These are phyloP conservation scores for Musca domestica DNA, from an alignment of 1,140 invertebrate genomes.

Conservation along the genomic window DNA sequence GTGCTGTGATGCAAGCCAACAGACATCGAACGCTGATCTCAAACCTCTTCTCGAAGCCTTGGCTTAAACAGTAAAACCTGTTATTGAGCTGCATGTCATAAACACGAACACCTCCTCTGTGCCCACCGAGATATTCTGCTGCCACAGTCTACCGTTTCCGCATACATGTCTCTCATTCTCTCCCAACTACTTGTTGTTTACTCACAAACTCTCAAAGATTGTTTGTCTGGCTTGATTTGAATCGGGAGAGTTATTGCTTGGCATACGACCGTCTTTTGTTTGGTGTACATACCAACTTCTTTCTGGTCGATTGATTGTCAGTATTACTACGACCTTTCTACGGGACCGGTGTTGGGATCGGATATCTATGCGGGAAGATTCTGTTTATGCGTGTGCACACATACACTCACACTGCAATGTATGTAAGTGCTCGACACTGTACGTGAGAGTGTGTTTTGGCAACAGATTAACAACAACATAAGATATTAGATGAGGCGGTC, in stretches of 20 bases:
- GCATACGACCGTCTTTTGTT: not conserved
- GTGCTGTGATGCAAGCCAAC: slow-evolving; percentile 5
- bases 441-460: no score
- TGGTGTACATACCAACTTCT: slow-evolving; percentile 27
- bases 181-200: not conserved
- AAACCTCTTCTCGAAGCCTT: slow-evolving; percentile 6
- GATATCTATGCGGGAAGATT: not conserved
- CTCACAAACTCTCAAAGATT: not conserved
- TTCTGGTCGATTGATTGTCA: slow-evolving; percentile 48
- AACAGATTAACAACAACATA: no score
- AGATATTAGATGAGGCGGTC: no score
- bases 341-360: slow-evolving; percentile 31
- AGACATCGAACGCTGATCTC: not conserved
- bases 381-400: no score
- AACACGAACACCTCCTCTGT: no score
- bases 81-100: not conserved
- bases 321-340: slow-evolving; percentile 32
- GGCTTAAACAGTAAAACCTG: slow-evolving; percentile 2
- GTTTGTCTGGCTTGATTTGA: slow-evolving; percentile 7
- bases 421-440: no score
- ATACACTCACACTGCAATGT: no score
- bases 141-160: no score
- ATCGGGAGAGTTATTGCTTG: not conserved
- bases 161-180: not conserved
- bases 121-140: no score